Conservation (phyloP, 2,113 vertebrate species). For the Serinus canaria region DNA sequence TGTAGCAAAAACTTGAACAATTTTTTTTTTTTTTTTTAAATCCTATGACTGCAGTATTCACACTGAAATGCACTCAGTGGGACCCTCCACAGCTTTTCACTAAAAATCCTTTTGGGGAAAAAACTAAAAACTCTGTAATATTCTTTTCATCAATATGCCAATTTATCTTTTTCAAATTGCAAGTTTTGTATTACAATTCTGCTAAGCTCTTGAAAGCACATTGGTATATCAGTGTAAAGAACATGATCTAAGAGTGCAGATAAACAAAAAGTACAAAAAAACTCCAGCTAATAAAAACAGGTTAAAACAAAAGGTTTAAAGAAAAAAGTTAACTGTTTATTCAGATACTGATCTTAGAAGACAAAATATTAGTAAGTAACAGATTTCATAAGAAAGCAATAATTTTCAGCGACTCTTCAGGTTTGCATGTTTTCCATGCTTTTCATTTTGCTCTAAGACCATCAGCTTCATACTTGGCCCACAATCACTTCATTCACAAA, state of each 20-base stretch:
- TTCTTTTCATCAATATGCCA: not conserved
- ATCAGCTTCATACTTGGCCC: not conserved
- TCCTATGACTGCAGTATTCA: not conserved
- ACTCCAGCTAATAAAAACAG: not conserved
- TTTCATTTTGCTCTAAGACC: not conserved
- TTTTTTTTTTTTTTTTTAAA: not conserved
- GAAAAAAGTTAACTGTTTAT: not conserved
- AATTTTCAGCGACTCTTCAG: not conserved
- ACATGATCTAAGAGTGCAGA: not conserved
- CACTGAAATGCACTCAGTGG: not conserved
- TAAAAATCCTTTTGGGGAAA: not conserved
- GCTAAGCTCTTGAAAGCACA: not conserved
- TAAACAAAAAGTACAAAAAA: not conserved
- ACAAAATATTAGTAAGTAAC: not conserved
- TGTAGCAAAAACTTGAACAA: not conserved
- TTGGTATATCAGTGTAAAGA: not conserved
- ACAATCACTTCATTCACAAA: not conserved
- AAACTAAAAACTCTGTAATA: not conserved
- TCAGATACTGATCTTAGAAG: not conserved
- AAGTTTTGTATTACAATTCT: not conserved
- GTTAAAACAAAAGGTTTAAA: not conserved
- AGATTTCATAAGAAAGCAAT: not conserved
- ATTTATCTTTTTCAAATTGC: not conserved
- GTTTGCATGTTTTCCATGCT: not conserved
- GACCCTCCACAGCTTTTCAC: not conserved